These are phyloP conservation scores for Oophaga pumilio DNA, from an alignment of 2,113 vertebrate genomes.

Conservation along the genomic window DNA sequence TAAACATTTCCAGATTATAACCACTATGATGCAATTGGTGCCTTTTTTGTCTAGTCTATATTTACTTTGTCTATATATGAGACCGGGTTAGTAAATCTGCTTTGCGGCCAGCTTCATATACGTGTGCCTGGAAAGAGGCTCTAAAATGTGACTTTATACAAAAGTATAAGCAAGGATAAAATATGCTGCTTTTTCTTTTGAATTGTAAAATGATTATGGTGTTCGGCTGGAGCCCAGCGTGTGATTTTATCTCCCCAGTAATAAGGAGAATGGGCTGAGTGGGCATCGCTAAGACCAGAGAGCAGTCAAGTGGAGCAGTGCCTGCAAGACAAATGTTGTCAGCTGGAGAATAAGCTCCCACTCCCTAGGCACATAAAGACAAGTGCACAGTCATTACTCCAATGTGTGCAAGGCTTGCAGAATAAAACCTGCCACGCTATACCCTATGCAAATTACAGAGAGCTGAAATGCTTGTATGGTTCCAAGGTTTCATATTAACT, in stretches of 20 bases:
- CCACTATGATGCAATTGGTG: too few species aligned
- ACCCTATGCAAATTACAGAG: conserved; percentile 53
- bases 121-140: background rate
- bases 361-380: conserved; percentile 29
- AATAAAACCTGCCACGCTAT: conserved; percentile 38
- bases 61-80: background rate
- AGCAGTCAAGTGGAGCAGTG: conserved; percentile 10
- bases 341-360: conserved; percentile 18
- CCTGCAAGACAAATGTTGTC: conserved; percentile 25
- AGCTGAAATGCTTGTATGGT: conserved; percentile 32
- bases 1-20: too few species aligned
- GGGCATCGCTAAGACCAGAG: background rate
- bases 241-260: background rate
- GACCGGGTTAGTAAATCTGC: background rate
- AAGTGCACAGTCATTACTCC: conserved; percentile 51
- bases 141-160: background rate
- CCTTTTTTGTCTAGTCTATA: too few species aligned
- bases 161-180: background rate
- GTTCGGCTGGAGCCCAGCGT: background rate
- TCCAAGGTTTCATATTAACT: conserved; percentile 43
- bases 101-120: background rate
- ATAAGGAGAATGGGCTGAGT: conserved; percentile 9
- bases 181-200: background rate
- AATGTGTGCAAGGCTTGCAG: conserved; percentile 20
- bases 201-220: background rate